Percentiles rank a stretch among this genome's conserved stretches.
phyloP scores from a whole-genome alignment of 2,797 vertebrate species.

The Sebastes oblongus region DNA sequence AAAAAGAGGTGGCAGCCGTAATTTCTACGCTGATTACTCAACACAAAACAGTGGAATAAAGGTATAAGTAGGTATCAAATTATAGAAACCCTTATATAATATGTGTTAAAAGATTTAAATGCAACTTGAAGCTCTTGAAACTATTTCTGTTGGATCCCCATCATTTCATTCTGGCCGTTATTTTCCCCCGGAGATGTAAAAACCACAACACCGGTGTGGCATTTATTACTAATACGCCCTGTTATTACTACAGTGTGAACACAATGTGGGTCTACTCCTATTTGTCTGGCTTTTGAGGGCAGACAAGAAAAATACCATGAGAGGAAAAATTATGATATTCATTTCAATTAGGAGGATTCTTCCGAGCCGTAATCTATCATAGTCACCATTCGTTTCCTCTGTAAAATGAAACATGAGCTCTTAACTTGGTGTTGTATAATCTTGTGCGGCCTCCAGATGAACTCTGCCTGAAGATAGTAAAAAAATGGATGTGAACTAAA shows the following conservation, averaged over 20 bases:
- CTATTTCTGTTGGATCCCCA: constrained; percentile 59
- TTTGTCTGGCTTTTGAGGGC: constrained; percentile 59
- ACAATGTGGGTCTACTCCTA: constrained; percentile 30
- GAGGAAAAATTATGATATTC: constrained; percentile 65
- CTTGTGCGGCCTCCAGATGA: constrained; percentile 54
- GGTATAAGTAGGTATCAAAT: background rate
- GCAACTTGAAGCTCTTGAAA: constrained; percentile 14
- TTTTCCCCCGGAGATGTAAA: constrained; percentile 32
- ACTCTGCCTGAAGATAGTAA: constrained; percentile 39
- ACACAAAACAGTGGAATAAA: background rate
- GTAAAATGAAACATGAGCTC: constrained; percentile 58
- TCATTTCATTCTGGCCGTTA: constrained; percentile 40
- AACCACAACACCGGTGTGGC: constrained; percentile 40
- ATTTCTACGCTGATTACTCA: background rate
- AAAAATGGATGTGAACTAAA: constrained; percentile 27
- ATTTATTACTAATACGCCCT: constrained; percentile 46
- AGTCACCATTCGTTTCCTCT: constrained; percentile 54
- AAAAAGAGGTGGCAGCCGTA: too few species aligned
- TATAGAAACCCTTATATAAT: background rate
- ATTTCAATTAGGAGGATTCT: constrained; percentile 67
- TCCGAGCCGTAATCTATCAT: constrained; percentile 62
- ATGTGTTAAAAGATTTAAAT: constrained; percentile 8
- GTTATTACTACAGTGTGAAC: constrained; percentile 48
- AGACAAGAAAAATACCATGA: constrained; percentile 57
- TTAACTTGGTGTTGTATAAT: constrained; percentile 56